phyloP scores from a whole-genome alignment of 2,797 vertebrate genomes.

The Pangasius sanitwongsei region DNA sequence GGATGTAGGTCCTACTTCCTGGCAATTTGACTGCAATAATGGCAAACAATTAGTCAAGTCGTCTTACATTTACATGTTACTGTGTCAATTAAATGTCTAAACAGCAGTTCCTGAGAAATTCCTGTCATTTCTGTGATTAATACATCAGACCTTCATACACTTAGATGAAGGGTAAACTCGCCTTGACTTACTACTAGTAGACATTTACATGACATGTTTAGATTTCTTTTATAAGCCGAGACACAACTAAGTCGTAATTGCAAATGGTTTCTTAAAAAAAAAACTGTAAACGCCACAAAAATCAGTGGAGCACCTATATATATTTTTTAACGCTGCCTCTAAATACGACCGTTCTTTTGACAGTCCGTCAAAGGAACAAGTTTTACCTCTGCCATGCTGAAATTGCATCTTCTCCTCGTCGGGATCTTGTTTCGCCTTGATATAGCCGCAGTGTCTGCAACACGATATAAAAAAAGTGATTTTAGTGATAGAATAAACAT shows the following conservation, averaged over 20 bases:
- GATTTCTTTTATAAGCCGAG: conserved; percentile 17
- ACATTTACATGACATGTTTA: conserved; percentile 13
- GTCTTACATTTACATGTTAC: neutral
- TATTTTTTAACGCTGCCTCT: neutral
- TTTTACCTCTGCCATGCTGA: conserved; percentile 80
- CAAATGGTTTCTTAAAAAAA: conserved; percentile 37
- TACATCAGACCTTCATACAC: neutral
- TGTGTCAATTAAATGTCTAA: neutral
- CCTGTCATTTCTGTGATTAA: neutral
- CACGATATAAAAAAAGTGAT: conserved; percentile 47
- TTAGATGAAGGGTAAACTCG: neutral
- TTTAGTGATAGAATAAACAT: conserved; percentile 30
- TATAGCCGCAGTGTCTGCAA: conserved; percentile 83
- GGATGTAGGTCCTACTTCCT: conserved; percentile 79
- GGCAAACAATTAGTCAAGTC: neutral
- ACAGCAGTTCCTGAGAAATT: neutral
- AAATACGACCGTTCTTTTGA: conserved; percentile 27
- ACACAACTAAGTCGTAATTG: conserved; percentile 16
- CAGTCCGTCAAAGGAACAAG: neutral
- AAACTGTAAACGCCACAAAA: conserved; percentile 7
- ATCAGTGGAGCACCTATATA: conserved; percentile 5
- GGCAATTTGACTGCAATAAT: conserved; percentile 76
- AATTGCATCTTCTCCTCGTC: conserved; percentile 87
- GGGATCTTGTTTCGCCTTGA: conserved; percentile 85
- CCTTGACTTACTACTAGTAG: neutral